Evolutionary conservation across 35 echinoderm and acorn worm genomes (phyloP).

Genomic region (Amphiura filiformis): DNA sequence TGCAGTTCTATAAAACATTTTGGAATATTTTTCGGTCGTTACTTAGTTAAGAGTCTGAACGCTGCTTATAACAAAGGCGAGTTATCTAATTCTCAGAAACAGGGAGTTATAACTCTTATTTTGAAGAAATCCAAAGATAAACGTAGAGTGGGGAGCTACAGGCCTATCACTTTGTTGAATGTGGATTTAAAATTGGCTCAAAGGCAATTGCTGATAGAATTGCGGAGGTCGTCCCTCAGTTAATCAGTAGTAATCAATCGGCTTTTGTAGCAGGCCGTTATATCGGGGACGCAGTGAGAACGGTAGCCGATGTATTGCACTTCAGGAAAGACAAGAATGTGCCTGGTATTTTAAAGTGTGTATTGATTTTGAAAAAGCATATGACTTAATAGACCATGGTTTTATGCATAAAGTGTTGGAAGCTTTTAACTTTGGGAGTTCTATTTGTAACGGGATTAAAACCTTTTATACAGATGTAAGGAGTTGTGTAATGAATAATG

Average conservation of each 20-base stretch:
- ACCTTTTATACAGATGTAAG: not conserved
- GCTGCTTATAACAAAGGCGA: not conserved
- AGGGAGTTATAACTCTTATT: constrained; percentile 6
- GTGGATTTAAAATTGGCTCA: constrained; percentile 11
- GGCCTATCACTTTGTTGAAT: constrained; percentile 10
- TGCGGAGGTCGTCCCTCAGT: not conserved
- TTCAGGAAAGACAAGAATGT: not conserved
- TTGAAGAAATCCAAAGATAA: constrained; percentile 2
- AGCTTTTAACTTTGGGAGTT: constrained; percentile 4
- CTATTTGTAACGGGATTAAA: not conserved
- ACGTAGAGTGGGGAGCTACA: too few species aligned
- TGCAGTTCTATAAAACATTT: not conserved
- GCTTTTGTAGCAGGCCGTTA: not conserved
- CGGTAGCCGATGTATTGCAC: not conserved
- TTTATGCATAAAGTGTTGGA: not conserved
- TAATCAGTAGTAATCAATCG: not conserved
- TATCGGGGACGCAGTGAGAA: constrained; percentile 11
- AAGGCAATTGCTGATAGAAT: not conserved
- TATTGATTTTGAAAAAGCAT: not conserved
- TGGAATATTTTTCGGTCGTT: not conserved
- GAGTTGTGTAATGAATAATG: constrained; percentile 7
- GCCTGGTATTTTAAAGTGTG: not conserved
- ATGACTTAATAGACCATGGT: not conserved
- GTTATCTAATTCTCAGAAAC: constrained; percentile 6
- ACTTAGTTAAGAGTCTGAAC: not conserved